phyloP scores from a whole-genome alignment of 2,797 vertebrate genomes.

The Parauchenoglanis punctatus region DNA sequence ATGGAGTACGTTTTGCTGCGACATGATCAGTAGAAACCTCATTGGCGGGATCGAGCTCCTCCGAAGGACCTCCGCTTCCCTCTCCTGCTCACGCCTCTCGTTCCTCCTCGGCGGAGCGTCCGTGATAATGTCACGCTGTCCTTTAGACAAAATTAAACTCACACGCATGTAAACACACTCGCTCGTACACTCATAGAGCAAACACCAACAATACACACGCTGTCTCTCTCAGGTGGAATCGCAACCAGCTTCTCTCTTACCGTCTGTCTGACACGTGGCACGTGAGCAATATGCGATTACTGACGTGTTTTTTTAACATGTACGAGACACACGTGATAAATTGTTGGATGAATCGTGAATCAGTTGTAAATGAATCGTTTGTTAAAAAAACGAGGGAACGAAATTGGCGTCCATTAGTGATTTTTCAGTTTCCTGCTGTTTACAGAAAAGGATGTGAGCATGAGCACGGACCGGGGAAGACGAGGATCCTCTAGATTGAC shows the following conservation, averaged over 20 bases:
- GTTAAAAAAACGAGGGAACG: background rate
- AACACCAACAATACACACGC: background rate
- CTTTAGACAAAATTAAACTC: conserved; percentile 41
- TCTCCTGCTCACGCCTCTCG: background rate
- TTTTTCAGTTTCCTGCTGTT: too few relatives aligned
- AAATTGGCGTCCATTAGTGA: background rate
- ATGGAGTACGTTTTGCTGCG: too few relatives aligned
- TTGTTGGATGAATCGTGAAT: background rate
- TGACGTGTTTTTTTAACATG: background rate
- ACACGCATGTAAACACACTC: background rate
- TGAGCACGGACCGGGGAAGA: background rate
- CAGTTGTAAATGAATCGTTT: background rate
- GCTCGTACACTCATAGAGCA: background rate
- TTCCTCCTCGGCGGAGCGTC: background rate
- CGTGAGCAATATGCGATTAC: background rate
- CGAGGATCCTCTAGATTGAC: too few relatives aligned
- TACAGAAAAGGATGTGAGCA: background rate
- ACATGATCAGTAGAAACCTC: background rate
- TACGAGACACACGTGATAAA: background rate
- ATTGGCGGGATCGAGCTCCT: background rate
- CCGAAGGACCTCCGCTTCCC: background rate
- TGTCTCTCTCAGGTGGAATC: background rate
- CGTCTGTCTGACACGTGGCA: too few relatives aligned
- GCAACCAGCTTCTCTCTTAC: background rate
- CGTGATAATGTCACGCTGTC: conserved; percentile 35